Evolutionary conservation across 2,113 vertebrate genomes (phyloP).

Genomic region (Isurus oxyrinchus): DNA sequence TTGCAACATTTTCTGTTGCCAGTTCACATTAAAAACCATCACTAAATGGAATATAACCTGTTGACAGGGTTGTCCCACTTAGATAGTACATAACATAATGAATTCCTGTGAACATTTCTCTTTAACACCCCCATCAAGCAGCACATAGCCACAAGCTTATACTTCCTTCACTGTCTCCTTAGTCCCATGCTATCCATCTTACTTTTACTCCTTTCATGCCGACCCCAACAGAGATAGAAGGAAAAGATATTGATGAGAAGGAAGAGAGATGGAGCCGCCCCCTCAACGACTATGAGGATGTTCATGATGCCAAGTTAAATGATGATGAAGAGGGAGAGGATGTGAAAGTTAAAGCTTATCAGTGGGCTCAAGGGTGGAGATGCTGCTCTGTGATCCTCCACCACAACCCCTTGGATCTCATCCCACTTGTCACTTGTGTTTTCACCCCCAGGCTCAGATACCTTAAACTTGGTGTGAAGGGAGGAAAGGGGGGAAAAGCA

Average conservation of each 20-base stretch:
- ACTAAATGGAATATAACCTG: not conserved
- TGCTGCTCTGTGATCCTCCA: not conserved
- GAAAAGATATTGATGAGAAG: not conserved
- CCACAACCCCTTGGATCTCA: not conserved
- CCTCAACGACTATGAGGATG: not conserved
- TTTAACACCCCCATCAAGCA: not conserved
- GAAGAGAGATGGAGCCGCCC: not conserved
- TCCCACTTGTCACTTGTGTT: not conserved
- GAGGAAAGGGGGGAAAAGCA: not conserved
- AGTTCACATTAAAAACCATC: not conserved
- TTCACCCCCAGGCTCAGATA: not conserved
- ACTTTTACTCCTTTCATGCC: not conserved
- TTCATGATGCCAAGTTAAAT: not conserved
- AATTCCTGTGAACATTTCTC: not conserved
- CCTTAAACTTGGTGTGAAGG: not conserved
- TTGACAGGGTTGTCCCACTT: not conserved
- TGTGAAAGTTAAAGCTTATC: not conserved
- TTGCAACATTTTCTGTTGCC: not conserved
- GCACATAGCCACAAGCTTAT: not conserved
- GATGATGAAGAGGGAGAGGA: not conserved
- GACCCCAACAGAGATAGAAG: not conserved
- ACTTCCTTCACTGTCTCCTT: not conserved
- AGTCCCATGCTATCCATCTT: not conserved
- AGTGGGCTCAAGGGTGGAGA: not conserved
- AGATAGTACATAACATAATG: not conserved